phyloP scores from a whole-genome alignment of 2,797 vertebrate genomes.

The Lutjanus campechanus region DNA sequence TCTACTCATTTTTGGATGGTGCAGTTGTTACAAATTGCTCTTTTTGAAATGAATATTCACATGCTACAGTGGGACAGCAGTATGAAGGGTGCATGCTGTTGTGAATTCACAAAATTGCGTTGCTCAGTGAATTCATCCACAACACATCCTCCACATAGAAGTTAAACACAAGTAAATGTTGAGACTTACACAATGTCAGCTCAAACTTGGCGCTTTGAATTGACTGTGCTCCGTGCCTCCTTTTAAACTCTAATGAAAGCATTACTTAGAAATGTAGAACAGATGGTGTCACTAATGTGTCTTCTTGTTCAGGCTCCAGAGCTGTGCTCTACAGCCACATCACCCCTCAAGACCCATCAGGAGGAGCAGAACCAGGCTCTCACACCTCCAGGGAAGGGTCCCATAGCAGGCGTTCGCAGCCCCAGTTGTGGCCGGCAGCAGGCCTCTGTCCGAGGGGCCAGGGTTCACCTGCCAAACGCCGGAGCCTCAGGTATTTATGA shows the following conservation, averaged over 20 bases:
- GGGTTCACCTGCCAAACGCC: conserved; percentile 83
- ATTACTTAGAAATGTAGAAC: background rate
- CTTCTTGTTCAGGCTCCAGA: conserved; percentile 86
- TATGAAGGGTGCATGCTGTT: background rate
- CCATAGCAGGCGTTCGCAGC: conserved; percentile 87
- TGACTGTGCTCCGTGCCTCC: background rate
- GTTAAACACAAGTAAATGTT: background rate
- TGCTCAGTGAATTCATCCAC: background rate
- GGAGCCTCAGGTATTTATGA: conserved; percentile 83
- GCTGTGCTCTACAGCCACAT: conserved; percentile 88
- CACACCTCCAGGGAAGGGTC: conserved; percentile 91
- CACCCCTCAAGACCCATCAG: conserved; percentile 88
- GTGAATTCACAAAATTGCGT: background rate
- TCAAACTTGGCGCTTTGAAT: background rate
- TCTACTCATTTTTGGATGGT: too few relatives aligned
- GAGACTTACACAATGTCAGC: background rate
- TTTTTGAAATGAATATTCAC: background rate
- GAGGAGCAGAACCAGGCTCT: conserved; percentile 91
- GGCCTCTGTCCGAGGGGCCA: conserved; percentile 86
- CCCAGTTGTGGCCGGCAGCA: conserved; percentile 92
- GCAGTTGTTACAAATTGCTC: too few relatives aligned
- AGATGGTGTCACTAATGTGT: conserved; percentile 12
- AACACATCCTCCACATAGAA: background rate
- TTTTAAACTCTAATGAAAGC: background rate
- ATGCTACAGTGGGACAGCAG: background rate